Percentiles rank a stretch among this genome's conserved stretches.
Evolutionary conservation across 2,113 vertebrate genomes (phyloP).

Genomic region (Atrichornis clamosus): DNA sequence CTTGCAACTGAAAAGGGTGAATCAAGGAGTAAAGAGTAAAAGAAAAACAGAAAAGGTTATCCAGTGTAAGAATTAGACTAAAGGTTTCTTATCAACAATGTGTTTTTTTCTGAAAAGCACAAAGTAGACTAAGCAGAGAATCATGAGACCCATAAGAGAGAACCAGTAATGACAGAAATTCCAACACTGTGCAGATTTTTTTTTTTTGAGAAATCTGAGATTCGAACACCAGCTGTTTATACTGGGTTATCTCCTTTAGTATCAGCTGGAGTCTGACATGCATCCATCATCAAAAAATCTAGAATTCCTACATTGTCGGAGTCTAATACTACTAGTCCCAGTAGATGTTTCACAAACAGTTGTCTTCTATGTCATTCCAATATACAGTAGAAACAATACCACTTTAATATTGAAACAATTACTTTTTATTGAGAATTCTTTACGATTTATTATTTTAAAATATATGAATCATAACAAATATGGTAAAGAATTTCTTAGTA

Average conservation of each 20-base stretch:
- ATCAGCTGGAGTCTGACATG: neutral
- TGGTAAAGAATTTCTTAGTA: neutral
- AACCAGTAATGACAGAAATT: neutral
- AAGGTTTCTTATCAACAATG: neutral
- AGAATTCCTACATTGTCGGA: neutral
- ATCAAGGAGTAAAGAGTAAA: neutral
- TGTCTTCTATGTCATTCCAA: neutral
- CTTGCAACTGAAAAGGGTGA: neutral
- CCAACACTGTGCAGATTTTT: neutral
- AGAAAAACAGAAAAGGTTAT: neutral
- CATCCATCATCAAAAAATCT: neutral
- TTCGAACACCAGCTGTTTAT: neutral
- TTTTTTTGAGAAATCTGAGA: conserved; percentile 5
- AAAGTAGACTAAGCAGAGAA: neutral
- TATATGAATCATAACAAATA: neutral
- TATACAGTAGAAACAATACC: neutral
- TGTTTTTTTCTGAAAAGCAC: neutral
- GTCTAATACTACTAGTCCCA: neutral
- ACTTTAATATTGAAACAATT: neutral
- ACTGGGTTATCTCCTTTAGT: conserved; percentile 14
- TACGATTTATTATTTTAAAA: neutral
- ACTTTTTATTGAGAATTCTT: neutral
- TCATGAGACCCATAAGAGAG: neutral
- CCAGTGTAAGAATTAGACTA: neutral
- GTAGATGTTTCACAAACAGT: neutral